Evolutionary conservation across 2,113 vertebrate genomes (phyloP).

Genomic region (Columba livia): DNA sequence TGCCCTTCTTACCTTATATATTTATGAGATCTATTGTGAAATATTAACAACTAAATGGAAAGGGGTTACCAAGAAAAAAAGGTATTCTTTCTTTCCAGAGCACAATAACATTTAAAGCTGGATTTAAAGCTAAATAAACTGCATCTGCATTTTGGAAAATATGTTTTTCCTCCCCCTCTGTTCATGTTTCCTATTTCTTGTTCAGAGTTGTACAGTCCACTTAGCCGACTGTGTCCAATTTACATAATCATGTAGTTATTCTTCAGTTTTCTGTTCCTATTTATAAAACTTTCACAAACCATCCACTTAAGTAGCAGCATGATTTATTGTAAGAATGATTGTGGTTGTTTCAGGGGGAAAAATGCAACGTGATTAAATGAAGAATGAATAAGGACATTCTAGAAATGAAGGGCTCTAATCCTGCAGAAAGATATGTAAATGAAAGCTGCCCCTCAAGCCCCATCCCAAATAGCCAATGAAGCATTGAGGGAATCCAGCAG

Average conservation of each 20-base stretch:
- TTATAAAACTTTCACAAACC: conserved; percentile 59
- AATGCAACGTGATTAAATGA: conserved; percentile 51
- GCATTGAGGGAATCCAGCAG: not conserved
- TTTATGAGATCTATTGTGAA: conserved; percentile 13
- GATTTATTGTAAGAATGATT: conserved; percentile 50
- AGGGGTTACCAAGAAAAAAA: not conserved
- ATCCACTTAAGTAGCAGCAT: conserved; percentile 51
- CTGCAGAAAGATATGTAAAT: conserved; percentile 7
- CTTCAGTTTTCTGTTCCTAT: conserved; percentile 53
- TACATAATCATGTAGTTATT: conserved; percentile 56
- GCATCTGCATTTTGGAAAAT: conserved; percentile 33
- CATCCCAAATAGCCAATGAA: not conserved
- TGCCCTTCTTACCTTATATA: not conserved
- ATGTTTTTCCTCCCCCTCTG: not conserved
- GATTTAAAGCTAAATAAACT: conserved; percentile 24
- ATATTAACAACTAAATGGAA: not conserved
- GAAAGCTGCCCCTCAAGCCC: conserved; percentile 9
- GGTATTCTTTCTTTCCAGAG: not conserved
- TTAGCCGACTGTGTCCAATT: conserved; percentile 28
- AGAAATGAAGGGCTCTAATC: conserved; percentile 33
- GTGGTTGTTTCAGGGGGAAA: conserved; percentile 37
- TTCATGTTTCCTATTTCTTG: conserved; percentile 29
- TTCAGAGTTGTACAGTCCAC: conserved; percentile 37
- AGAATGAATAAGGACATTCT: conserved; percentile 51
- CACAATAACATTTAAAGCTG: not conserved